Conservation (phyloP, 2,113 vertebrate genomes). For the Notiomystis cincta region DNA sequence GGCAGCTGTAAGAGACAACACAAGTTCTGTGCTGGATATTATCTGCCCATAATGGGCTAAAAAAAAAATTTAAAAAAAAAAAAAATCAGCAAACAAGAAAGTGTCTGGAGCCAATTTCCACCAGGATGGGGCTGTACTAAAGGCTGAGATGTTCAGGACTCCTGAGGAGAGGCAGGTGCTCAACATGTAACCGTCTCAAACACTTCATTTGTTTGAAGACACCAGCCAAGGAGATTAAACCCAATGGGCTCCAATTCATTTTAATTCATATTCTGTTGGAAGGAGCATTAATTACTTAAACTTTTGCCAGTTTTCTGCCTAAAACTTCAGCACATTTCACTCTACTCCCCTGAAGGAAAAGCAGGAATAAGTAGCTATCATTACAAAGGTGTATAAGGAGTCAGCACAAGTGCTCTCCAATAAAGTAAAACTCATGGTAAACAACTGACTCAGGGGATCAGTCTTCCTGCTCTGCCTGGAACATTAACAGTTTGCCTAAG, state of each 20-base stretch:
- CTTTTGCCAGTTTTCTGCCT: constrained; percentile 19
- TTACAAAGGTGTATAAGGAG: background rate
- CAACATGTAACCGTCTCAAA: background rate
- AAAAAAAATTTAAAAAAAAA: background rate
- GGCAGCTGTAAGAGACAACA: background rate
- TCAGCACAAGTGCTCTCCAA: background rate
- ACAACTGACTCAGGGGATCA: constrained; percentile 29
- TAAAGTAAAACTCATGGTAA: background rate
- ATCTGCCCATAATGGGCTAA: background rate
- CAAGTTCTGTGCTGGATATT: background rate
- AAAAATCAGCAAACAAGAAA: background rate
- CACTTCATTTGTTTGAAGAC: constrained; percentile 4
- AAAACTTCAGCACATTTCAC: background rate
- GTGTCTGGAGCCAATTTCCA: background rate
- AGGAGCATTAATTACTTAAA: background rate
- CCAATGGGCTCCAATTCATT: background rate
- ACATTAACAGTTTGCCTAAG: constrained; percentile 15
- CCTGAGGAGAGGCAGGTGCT: constrained; percentile 21
- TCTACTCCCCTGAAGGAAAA: constrained; percentile 14
- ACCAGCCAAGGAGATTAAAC: constrained; percentile 24
- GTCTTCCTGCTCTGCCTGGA: background rate
- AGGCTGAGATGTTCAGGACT: background rate
- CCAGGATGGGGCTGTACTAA: background rate
- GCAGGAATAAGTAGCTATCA: background rate
- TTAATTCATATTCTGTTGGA: background rate